These are phyloP conservation scores for Mimas tiliae DNA, from an alignment of 2,888 invertebrate species.

Conservation along the genomic window DNA sequence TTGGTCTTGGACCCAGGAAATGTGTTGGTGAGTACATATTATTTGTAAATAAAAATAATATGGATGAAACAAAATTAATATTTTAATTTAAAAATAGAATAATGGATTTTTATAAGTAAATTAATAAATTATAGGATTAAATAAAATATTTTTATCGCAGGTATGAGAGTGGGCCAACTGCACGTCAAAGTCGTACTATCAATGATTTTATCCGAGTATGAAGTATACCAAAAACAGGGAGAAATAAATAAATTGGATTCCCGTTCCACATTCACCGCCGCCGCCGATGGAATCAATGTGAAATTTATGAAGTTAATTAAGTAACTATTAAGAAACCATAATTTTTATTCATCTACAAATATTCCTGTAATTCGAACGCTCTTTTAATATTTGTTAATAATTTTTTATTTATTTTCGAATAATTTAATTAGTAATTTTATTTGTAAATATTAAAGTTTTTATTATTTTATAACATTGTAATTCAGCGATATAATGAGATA, in stretches of 20 bases:
- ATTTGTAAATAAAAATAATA: background rate
- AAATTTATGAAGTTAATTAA: slow-evolving; percentile 27
- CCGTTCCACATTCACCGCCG: slow-evolving; percentile 34
- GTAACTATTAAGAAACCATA: background rate
- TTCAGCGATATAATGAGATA: background rate
- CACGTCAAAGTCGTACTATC: slow-evolving; percentile 35
- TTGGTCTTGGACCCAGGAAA: slow-evolving; percentile 38
- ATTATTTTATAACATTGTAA: too few species aligned
- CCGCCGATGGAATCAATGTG: slow-evolving; percentile 34
- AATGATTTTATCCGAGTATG: slow-evolving; percentile 34
- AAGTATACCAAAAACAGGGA: slow-evolving; percentile 25
- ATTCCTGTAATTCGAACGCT: too few species aligned
- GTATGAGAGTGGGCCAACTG: slow-evolving; percentile 34
- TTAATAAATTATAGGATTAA: background rate
- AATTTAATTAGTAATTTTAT: too few species aligned
- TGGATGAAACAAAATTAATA: too few species aligned
- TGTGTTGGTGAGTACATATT: slow-evolving; percentile 36
- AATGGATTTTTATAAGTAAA: too few species aligned
- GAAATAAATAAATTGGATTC: slow-evolving; percentile 30
- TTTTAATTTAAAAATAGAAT: too few species aligned
- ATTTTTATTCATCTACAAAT: too few species aligned
- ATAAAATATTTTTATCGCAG: slow-evolving; percentile 22
- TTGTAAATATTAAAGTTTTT: too few species aligned
- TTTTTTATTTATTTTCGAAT: too few species aligned
- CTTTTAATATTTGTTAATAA: too few species aligned